Conservation (phyloP, 1,140 invertebrate species). For the Diorhabda sublineata region DNA sequence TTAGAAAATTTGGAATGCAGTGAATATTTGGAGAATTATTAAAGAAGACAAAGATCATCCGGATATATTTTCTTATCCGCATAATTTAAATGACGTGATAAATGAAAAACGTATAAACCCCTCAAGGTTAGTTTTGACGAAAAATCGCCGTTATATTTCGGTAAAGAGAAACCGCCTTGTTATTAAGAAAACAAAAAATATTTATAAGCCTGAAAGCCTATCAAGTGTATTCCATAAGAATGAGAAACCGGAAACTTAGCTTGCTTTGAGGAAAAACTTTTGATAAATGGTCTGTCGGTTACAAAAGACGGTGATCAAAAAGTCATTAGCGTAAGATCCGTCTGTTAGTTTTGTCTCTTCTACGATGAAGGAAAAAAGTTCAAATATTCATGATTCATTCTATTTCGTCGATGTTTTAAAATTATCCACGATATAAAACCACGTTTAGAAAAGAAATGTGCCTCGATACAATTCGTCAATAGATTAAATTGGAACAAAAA, state of each 20-base stretch:
- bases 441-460: too few relatives aligned
- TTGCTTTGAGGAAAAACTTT: conserved; percentile 23
- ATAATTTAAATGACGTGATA: too few relatives aligned
- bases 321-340: conserved; percentile 26
- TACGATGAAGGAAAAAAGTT: conserved; percentile 7
- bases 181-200: conserved; percentile 7
- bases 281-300: conserved; percentile 27
- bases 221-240: conserved; percentile 17
- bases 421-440: not conserved
- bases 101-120: too few relatives aligned
- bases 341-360: conserved; percentile 16
- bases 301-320: conserved; percentile 32
- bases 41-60: too few relatives aligned
- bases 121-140: not conserved
- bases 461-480: too few relatives aligned
- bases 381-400: conserved; percentile 12
- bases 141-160: not conserved
- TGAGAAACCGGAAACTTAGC: conserved; percentile 1
- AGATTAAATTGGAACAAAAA: too few relatives aligned
- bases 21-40: too few relatives aligned
- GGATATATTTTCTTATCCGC: too few relatives aligned
- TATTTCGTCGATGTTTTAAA: not conserved
- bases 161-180: not conserved
- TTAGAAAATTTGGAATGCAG: too few relatives aligned
- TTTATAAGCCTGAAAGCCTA: conserved; percentile 10